A percentile compares a stretch with the other conserved stretches of the same genome.
Evolutionary conservation across 1,140 invertebrate species (phyloP).

Genomic region (Aphelenchoides avenae): DNA sequence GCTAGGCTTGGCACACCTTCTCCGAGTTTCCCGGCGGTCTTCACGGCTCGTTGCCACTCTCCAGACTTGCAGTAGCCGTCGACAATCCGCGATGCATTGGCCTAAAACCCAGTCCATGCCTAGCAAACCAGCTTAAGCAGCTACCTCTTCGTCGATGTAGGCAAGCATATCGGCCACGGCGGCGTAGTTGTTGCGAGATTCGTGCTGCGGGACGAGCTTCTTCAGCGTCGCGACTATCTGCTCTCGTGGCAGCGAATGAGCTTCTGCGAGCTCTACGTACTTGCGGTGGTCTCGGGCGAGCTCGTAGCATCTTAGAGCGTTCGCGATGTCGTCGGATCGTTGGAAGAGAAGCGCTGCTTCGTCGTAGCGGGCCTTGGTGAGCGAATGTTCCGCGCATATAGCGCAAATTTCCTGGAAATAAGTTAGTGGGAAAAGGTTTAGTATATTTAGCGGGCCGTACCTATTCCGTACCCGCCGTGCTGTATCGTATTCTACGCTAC

Average conservation of each 20-base stretch:
- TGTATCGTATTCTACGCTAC: too few relatives aligned
- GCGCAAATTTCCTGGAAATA: background rate
- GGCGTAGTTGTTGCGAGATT: slow-evolving; percentile 13
- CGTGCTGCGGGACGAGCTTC: slow-evolving; percentile 37
- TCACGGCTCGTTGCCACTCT: background rate
- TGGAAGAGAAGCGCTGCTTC: slow-evolving; percentile 38
- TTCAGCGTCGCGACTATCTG: slow-evolving; percentile 16
- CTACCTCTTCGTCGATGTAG: slow-evolving; percentile 27
- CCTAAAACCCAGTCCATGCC: too few relatives aligned
- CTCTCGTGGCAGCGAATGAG: background rate
- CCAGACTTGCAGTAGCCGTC: slow-evolving; percentile 4
- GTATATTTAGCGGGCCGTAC: slow-evolving; percentile 2
- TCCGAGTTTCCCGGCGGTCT: background rate
- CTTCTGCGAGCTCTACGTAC: slow-evolving; percentile 11
- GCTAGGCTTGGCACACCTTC: too few relatives aligned
- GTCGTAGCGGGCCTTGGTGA: slow-evolving; percentile 4
- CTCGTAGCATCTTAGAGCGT: slow-evolving; percentile 29
- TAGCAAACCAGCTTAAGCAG: background rate
- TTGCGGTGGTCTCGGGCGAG: slow-evolving; percentile 5
- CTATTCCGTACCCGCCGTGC: slow-evolving; percentile 6
- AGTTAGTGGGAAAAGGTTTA: slow-evolving; percentile 1
- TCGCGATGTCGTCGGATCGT: slow-evolving; percentile 26
- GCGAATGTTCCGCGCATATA: slow-evolving; percentile 32
- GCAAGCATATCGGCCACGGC: slow-evolving; percentile 34
- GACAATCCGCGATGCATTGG: background rate